Conservation (phyloP, 1,140 invertebrate species). For the Drosophila arizonae region DNA sequence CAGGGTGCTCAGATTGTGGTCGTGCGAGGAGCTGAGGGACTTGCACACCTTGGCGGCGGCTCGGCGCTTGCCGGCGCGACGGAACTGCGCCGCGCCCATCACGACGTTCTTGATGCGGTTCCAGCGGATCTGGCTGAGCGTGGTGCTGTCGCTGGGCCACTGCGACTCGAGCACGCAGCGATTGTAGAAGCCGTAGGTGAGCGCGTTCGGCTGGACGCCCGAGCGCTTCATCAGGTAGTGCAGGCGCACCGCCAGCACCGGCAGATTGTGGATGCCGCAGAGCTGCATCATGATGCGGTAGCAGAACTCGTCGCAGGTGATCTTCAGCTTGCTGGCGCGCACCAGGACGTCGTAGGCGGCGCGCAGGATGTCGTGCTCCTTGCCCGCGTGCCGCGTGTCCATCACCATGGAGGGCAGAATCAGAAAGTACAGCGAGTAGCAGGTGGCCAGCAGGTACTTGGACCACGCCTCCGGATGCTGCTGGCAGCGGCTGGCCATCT, state of each 20-base stretch:
- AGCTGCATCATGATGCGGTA: constrained; percentile 99
- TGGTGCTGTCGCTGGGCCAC: constrained; percentile 95
- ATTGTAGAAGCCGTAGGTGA: constrained; percentile 96
- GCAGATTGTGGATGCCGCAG: constrained; percentile 96
- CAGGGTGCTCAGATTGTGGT: constrained; percentile 83
- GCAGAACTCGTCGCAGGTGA: constrained; percentile 97
- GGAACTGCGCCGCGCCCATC: constrained; percentile 93
- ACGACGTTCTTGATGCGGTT: constrained; percentile 97
- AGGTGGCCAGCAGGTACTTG: constrained; percentile 93
- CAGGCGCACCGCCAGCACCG: constrained; percentile 96
- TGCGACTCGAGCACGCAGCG: constrained; percentile 94
- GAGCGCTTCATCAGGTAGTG: constrained; percentile 97
- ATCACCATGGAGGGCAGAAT: constrained; percentile 92
- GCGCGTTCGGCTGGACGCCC: constrained; percentile 97
- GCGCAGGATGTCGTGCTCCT: constrained; percentile 90
- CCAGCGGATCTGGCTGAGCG: constrained; percentile 93
- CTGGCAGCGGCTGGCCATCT: constrained; percentile 91
- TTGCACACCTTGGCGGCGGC: constrained; percentile 83
- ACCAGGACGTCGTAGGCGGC: constrained; percentile 94
- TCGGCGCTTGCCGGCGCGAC: constrained; percentile 87
- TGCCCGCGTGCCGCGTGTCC: constrained; percentile 84
- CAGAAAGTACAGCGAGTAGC: constrained; percentile 98
- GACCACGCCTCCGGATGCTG: constrained; percentile 93
- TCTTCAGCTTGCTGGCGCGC: constrained; percentile 90
- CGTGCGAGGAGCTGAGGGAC: constrained; percentile 76